Base-by-base conservation (phyloP, 2,888 invertebrate genomes). In the Malacosoma neustria region DNA sequence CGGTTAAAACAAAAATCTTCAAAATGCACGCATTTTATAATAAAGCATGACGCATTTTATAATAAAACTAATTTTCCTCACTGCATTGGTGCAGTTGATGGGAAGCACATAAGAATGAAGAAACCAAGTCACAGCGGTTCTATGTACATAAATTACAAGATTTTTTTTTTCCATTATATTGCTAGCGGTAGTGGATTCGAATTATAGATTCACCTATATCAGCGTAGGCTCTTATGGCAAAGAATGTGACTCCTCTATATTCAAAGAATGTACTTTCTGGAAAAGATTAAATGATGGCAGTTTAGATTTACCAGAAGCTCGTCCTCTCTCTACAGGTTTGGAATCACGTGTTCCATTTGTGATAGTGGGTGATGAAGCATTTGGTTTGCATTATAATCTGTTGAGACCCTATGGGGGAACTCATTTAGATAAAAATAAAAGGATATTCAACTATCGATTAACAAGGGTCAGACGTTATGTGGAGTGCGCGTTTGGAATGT, bases 241-340 rank as follows among this genome's bases (percentile, higher is more conserved):
- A 32, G 41, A 45, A 37, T 33, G 43, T 36, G 41, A 43, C 39
- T 43, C 43, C 30, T 49, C 42, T 43, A 44, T 57, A 45, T 54
- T 50, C 42, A 41, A 49, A 29, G 49, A 54, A 33, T 48, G 44
- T 35, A 45, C 35, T 38, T 43, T 49, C 14, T 51, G 48, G 45
- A 38, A 49, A 43, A 33, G 44, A 35, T 37, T 49, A 41, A 51
- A 47, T 38, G 39, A 35, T 36, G 37, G 37, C 14, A 40, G 42
- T 31, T 31, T 38, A 33, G 35, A 30, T 22, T 40, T 39, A 31
- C 40, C 38, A 37, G 37, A 31, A 35, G 30, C 46, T 29, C 43
- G 13, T 35, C 46, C 45, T 38, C 29, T 35, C 33, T 37, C 37
- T 43, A 42, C 22, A 37, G 12, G 3, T 29, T 38, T 32, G 22